Evolutionary conservation across 2,888 invertebrate genomes (phyloP), one percentile per base, ranked within the genome.

Genomic region (Periphyllus acericola): DNA sequence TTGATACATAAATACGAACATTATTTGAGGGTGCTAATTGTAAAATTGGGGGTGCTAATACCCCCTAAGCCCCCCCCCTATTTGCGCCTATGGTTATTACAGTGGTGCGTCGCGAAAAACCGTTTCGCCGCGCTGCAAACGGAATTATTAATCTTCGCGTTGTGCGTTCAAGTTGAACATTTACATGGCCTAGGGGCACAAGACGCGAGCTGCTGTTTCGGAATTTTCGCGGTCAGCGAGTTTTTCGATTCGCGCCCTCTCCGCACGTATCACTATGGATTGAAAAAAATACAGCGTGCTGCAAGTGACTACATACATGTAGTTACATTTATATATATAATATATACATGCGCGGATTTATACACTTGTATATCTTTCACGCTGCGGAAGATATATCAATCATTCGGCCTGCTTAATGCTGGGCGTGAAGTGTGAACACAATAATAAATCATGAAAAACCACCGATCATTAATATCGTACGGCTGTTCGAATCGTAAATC

Each of bases 401-500:
- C 60, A 60, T 60, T 60, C 25, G 25, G 21, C 3, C 21, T 60
- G 21, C 3, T 60, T 60, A 60, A 60, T 60, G 5, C 60, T 60
- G 60, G 25, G 60, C 25, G 60, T 25, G 21, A 60, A 60, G 21
- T 25, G 60, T 25, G 60, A 60, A 60, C 25, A 60, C 60, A 60
- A 60, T 60, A 60, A 60, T 60, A 60, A 60, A 60, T 60, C 60
- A 60, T 60, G 60, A 60, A 60, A 60, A 60, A 60, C 60, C 60
- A 8, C 60, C 60, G 5, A 60, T 60, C 60, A 60, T 60, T 60
- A 60, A 60, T n/a, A n/a, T 60, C 9, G 60, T 60, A 60, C 60
- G 60, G 25, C 60, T 25, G 25, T 25, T 3, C 60, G 60, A 21
- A 60, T 60, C 60, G 60, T 60, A 19, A 25, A 21, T 60, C 60